Evolutionary conservation across 2,797 vertebrate species (phyloP).

Genomic region (Calcarius lapponicus): DNA sequence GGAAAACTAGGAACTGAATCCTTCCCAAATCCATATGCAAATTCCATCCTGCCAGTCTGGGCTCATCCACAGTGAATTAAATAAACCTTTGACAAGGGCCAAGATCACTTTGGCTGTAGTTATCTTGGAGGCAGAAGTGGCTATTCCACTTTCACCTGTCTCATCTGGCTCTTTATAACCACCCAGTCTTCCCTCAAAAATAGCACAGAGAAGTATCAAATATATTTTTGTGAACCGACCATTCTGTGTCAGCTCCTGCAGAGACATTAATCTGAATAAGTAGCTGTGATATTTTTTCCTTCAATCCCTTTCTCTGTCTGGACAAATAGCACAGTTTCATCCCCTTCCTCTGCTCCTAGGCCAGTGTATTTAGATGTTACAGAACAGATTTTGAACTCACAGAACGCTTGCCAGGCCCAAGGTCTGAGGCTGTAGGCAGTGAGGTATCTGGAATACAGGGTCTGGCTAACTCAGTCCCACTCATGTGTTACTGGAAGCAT

Average conservation of each 20-base stretch:
- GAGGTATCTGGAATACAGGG: background rate
- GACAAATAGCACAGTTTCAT: background rate
- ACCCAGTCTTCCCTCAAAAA: background rate
- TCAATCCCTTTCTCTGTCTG: background rate
- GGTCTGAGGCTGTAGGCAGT: background rate
- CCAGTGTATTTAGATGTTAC: background rate
- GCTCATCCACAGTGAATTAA: background rate
- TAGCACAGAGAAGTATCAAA: background rate
- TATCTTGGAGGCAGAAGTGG: background rate
- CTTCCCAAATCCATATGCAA: background rate
- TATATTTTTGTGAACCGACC: background rate
- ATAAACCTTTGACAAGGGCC: background rate
- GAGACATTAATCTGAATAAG: background rate
- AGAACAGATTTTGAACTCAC: background rate
- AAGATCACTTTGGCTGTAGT: background rate
- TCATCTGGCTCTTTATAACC: background rate
- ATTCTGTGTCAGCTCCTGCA: background rate
- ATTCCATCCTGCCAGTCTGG: background rate
- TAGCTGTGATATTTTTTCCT: background rate
- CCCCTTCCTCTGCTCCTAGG: background rate
- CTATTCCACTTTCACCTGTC: background rate
- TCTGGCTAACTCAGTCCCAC: constrained; percentile 17
- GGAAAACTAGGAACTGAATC: background rate
- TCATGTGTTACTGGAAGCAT: constrained; percentile 61
- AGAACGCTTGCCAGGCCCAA: background rate